Evolutionary conservation across 2,797 vertebrate species (phyloP).

Genomic region (Parotocinclus haroldoi): DNA sequence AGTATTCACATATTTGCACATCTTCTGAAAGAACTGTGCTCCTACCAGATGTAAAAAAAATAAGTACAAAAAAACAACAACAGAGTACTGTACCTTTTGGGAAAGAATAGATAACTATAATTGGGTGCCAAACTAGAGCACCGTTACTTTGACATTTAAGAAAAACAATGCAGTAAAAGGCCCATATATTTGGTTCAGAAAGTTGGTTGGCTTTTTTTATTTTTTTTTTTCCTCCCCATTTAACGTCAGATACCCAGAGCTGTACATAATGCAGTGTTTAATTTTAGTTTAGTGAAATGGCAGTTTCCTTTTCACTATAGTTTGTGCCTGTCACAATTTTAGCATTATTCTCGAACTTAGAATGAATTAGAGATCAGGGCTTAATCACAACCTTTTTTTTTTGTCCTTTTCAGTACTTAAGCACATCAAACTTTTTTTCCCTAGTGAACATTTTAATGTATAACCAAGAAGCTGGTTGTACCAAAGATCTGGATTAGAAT

Average conservation of each 20-base stretch:
- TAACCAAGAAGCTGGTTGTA: slow-evolving; percentile 72
- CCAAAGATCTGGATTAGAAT: slow-evolving; percentile 69
- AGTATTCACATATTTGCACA: slow-evolving; percentile 1
- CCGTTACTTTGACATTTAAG: slow-evolving; percentile 71
- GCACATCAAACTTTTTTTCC: slow-evolving; percentile 54
- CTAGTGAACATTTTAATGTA: slow-evolving; percentile 55
- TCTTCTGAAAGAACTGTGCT: background rate
- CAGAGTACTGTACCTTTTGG: slow-evolving; percentile 79
- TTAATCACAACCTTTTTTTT: slow-evolving; percentile 41
- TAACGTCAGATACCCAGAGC: slow-evolving; percentile 77
- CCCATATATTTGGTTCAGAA: slow-evolving; percentile 54
- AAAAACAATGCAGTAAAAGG: slow-evolving; percentile 74
- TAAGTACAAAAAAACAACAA: slow-evolving; percentile 46
- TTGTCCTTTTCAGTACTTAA: slow-evolving; percentile 34
- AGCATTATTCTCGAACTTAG: slow-evolving; percentile 48
- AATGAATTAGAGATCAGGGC: slow-evolving; percentile 43
- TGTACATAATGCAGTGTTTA: slow-evolving; percentile 68
- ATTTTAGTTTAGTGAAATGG: slow-evolving; percentile 47
- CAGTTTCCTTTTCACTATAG: slow-evolving; percentile 29
- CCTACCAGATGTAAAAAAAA: background rate
- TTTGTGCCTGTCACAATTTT: slow-evolving; percentile 22
- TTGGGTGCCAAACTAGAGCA: slow-evolving; percentile 75
- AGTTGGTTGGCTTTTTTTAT: slow-evolving; percentile 67
- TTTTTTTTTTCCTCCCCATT: slow-evolving; percentile 51
- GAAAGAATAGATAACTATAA: slow-evolving; percentile 75